Base-by-base conservation (phyloP, 64 coral and sea anemone genomes). In the Actinia tenebrosa region DNA sequence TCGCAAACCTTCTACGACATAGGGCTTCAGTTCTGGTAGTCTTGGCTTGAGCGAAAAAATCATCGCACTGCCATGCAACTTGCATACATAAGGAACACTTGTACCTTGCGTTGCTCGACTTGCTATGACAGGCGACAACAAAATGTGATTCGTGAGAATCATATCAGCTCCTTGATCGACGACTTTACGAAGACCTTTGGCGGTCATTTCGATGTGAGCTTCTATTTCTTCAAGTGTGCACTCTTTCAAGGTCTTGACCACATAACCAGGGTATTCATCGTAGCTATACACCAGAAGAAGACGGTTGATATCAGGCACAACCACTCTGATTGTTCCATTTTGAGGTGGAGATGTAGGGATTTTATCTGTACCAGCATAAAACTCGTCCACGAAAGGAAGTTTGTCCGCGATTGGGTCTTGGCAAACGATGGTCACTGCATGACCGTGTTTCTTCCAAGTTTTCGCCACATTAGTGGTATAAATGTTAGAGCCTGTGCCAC, bases 281-380 rank as follows among this genome's bases (percentile, higher is more conserved):
- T 92, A 92, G 89, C 86, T 92, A 69, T 98, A 98, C 50, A 98
- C 95, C 2, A 98, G 79, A 0, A 98, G 87, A 87, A 98, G 95
- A 13, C 95, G 92, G 62, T 88, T 75, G 15, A 98, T 98, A 43
- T 98, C 92, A 7, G 95, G 95, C 0, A 94, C 95, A 5, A 94
- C 89, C 1, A 94, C 95, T 88, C 95, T 61, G 47, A 98, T 89
- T 4, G 45, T 87, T 13, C 95, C 95, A 0, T 60, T 79, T 60
- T 83, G 45, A 7, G 95, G 95, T 22, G 86, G 84, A 3, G 84
- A 83, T 44, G 69, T 56, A 3, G 95, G 95, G 45, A 98, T 90
- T 16, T 84, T 77, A 9, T 89, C 80, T 10, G 93, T 98, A 5
- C 89, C 92, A 56, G 27, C 68, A 11, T 89, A 89, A 61, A 92